Base-by-base conservation (phyloP, 2,888 invertebrate genomes). In the Nemoura dubitans region DNA sequence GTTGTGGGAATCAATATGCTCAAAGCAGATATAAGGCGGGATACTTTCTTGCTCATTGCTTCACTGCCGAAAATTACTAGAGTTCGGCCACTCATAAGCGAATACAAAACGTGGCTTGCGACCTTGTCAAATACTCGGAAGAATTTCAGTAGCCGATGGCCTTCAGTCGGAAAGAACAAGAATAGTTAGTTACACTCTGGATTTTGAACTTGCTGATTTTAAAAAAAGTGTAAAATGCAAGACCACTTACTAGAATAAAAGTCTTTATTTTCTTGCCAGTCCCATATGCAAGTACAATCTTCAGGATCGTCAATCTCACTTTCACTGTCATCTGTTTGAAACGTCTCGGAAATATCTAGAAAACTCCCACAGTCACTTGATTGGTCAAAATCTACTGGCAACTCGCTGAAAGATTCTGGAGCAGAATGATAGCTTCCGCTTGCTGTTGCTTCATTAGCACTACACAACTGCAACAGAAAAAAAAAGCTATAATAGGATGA, bases 21-120 rank as follows among this genome's bases (percentile, higher is more conserved):
- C 76, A 89, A 77, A 7, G 88, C 86, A 25, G 86, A 86, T 43
- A 88, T 87, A 2, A 88, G 86, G n/a, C 42, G 59, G 10, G 83
- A 76, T 14, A 88, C 88, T 77, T 87, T 88, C 10, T 28, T 29
- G 27, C 86, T 27, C 5, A 86, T 85, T n/a, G n/a, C 83, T 27
- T 87, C 85, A 76, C 78, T 85, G 16, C 88, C 89, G 10, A 87
- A 86, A 36, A 89, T 59, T 14, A 89, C 88, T 16, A 88, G 86
- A 3, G 88, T 88, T 76, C 89, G 86, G 5, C 89, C 88, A 82
- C 89, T 89, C 21, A 90, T 86, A 29, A 90, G 87, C 10, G 90
- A 90, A 87, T 89, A 90, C 0, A 90, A 28, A 27, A 90, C 85
- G 85, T 90, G 90, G 76, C 89, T 90, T 81, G 89, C 90, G 0